Conservation (phyloP, 2,113 vertebrate species). For the Scalopus aquaticus region DNA sequence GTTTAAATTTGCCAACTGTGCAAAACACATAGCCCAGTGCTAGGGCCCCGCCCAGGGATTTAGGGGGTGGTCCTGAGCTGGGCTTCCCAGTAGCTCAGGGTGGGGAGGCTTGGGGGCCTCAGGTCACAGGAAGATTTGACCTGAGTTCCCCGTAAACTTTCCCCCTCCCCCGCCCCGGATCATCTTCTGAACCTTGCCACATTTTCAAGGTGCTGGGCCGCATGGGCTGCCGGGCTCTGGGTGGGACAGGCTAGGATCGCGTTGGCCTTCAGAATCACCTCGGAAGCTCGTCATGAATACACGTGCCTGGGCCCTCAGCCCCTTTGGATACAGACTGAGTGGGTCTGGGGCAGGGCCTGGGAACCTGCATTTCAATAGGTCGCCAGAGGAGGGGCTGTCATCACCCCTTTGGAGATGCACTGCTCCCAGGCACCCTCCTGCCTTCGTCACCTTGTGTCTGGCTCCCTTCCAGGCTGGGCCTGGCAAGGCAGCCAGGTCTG, state of each 20-base stretch:
- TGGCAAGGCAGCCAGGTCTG: neutral
- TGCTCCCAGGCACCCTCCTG: neutral
- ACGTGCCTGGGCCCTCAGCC: neutral
- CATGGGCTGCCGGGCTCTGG: neutral
- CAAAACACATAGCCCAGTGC: neutral
- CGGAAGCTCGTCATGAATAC: neutral
- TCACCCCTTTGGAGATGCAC: neutral
- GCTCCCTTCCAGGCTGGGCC: neutral
- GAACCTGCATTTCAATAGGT: neutral
- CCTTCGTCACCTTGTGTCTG: neutral
- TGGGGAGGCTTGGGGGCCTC: neutral
- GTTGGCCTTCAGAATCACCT: neutral
- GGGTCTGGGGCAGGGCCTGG: neutral
- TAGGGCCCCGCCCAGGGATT: neutral
- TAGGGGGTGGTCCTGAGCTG: neutral
- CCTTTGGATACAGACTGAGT: neutral
- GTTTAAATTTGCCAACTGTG: neutral
- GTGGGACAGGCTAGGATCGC: neutral
- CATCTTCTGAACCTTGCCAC: neutral
- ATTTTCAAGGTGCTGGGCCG: neutral
- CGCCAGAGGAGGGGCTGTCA: neutral
- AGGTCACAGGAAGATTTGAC: neutral
- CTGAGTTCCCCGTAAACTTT: neutral
- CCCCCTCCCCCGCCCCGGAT: neutral
- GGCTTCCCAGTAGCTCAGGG: neutral